These are phyloP conservation scores for Agapostemon virescens DNA, from an alignment of 2,888 invertebrate genomes.

Conservation along the genomic window DNA sequence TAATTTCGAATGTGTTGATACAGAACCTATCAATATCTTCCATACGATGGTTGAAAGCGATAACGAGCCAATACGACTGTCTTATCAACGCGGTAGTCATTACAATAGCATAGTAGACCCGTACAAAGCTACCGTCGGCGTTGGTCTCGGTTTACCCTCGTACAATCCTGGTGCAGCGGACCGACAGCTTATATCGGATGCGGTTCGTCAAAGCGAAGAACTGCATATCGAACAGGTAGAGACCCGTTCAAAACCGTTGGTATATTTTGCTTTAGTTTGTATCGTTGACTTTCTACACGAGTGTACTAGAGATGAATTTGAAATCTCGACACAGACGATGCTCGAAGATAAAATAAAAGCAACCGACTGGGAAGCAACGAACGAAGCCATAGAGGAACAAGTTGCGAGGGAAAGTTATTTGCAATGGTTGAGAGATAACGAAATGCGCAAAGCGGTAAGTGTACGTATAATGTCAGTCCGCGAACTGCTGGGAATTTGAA, in stretches of 20 bases:
- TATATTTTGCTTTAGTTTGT: neutral
- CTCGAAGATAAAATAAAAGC: constrained; percentile 93
- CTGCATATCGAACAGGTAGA: constrained; percentile 89
- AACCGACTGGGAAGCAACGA: constrained; percentile 95
- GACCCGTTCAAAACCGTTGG: neutral
- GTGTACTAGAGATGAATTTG: neutral
- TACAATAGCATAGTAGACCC: constrained; percentile 95
- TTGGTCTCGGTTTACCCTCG: constrained; percentile 91
- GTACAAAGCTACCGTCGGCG: constrained; percentile 89
- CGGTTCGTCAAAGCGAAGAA: constrained; percentile 89
- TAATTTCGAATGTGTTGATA: constrained; percentile 53
- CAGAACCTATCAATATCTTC: constrained; percentile 93
- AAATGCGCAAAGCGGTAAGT: constrained; percentile 82
- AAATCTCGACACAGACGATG: constrained; percentile 85
- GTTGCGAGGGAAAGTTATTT: constrained; percentile 92
- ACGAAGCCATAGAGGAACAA: constrained; percentile 94
- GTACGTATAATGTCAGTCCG: constrained; percentile 17
- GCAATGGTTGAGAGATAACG: constrained; percentile 88
- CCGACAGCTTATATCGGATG: constrained; percentile 87
- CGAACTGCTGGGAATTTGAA: constrained; percentile 2
- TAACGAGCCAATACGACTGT: constrained; percentile 90
- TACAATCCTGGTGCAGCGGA: constrained; percentile 89
- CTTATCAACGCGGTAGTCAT: constrained; percentile 92
- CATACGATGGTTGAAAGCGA: constrained; percentile 89
- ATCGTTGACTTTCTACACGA: neutral